Conservation (phyloP, 2,888 invertebrate species). For the Cheiracanthium punctorium region DNA sequence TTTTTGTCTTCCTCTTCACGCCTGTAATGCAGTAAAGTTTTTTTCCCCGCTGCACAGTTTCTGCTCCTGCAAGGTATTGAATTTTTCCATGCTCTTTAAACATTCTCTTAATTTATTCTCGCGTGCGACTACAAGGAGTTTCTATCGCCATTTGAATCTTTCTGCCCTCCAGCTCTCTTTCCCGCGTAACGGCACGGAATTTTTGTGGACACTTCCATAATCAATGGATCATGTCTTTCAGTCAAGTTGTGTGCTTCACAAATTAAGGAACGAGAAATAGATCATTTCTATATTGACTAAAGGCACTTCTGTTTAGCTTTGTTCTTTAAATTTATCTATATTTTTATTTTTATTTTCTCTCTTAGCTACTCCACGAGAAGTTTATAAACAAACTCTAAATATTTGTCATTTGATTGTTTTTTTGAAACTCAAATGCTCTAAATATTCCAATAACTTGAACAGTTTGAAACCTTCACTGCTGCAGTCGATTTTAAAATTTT, state of each 20-base stretch:
- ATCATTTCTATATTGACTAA: background rate
- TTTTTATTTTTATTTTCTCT: background rate
- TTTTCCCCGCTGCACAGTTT: background rate
- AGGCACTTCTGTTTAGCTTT: too few relatives aligned
- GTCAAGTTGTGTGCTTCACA: conserved; percentile 9
- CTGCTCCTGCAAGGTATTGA: conserved; percentile 4
- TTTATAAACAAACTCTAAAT: background rate
- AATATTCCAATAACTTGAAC: too few relatives aligned
- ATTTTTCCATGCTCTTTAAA: conserved; percentile 29
- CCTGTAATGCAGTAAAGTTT: background rate
- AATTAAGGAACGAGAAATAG: conserved; percentile 15
- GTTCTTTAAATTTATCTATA: too few relatives aligned
- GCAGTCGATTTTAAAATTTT: too few relatives aligned
- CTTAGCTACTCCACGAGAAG: background rate
- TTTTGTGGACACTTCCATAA: conserved; percentile 9
- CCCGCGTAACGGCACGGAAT: background rate
- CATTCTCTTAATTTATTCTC: conserved; percentile 37
- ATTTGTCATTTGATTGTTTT: too few relatives aligned
- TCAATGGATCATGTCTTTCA: conserved; percentile 5
- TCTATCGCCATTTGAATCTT: background rate
- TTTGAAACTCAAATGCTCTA: too few relatives aligned
- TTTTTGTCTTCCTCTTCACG: background rate
- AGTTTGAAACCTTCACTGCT: too few relatives aligned
- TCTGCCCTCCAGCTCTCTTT: background rate
- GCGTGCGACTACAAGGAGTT: background rate